Conservation (phyloP, 2,797 vertebrate species). For the Fistularia tabacaria region DNA sequence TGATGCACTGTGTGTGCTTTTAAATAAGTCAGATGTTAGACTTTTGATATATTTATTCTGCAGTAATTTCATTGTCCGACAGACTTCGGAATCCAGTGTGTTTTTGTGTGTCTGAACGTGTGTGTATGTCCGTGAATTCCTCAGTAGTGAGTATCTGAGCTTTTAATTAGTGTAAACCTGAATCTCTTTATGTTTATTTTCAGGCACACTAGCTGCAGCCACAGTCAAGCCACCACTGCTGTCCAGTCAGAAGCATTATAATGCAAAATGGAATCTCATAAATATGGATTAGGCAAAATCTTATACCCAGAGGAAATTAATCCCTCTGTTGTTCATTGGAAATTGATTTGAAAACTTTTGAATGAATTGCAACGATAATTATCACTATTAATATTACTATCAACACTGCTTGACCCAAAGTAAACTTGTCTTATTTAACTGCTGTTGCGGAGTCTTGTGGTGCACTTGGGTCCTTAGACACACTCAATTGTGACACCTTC, state of each 20-base stretch:
- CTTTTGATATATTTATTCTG: conserved; percentile 64
- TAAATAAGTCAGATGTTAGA: conserved; percentile 66
- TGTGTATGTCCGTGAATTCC: conserved; percentile 7
- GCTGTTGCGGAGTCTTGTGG: too few species aligned
- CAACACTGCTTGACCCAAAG: too few species aligned
- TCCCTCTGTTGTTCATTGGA: background rate
- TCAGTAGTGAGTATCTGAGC: conserved; percentile 2
- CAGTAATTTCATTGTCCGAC: conserved; percentile 50
- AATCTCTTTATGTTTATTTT: background rate
- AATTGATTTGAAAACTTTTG: background rate
- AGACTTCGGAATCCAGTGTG: conserved; percentile 15
- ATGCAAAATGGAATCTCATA: background rate
- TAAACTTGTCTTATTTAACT: too few species aligned
- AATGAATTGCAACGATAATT: background rate
- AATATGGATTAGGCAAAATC: background rate
- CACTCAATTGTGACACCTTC: too few species aligned
- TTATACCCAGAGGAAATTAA: background rate
- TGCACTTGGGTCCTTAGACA: too few species aligned
- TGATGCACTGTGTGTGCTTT: conserved; percentile 55
- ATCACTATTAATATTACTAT: background rate
- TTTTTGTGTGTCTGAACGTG: conserved; percentile 8
- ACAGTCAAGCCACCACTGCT: background rate
- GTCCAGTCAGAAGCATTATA: background rate
- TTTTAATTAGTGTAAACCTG: background rate
- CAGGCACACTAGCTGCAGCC: background rate